These are phyloP conservation scores for Hydractinia symbiolongicarpus DNA, from an alignment of 30 jellyfish, hydroid and myxozoan genomes.

Conservation along the genomic window DNA sequence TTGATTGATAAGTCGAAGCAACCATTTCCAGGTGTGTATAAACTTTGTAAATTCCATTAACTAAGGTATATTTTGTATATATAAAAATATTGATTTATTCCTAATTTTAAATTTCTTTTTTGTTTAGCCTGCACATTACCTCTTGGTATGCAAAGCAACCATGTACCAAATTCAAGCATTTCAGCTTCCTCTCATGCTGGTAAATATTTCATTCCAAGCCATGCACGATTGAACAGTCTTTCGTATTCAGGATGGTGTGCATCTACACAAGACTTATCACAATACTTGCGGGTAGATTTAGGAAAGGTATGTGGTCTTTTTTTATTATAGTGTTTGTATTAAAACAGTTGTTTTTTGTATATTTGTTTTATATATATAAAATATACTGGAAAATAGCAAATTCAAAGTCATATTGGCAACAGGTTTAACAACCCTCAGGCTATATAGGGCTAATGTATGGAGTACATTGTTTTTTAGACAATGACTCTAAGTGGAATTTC, in stretches of 20 bases:
- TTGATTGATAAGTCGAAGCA: slow-evolving; percentile 41
- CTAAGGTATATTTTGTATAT: neutral
- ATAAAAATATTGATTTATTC: neutral
- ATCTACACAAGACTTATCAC: slow-evolving; percentile 39
- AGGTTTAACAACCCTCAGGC: no score
- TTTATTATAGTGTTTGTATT: neutral
- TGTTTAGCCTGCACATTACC: slow-evolving; percentile 75
- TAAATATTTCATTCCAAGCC: slow-evolving; percentile 51
- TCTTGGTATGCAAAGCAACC: slow-evolving; percentile 80
- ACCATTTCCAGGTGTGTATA: slow-evolving; percentile 46
- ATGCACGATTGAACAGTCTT: slow-evolving; percentile 50
- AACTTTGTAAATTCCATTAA: neutral
- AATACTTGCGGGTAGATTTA: slow-evolving; percentile 58
- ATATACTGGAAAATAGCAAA: no score
- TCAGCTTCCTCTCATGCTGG: slow-evolving; percentile 83
- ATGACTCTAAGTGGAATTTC: slow-evolving; percentile 68
- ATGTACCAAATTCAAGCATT: slow-evolving; percentile 46
- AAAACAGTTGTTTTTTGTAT: neutral
- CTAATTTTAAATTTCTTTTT: neutral
- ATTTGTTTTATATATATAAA: neutral
- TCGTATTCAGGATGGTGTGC: slow-evolving; percentile 90
- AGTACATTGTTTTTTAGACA: neutral
- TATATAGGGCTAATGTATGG: no score
- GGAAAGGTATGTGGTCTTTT: slow-evolving; percentile 28
- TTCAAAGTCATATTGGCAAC: no score